Evolutionary conservation across 35 echinoderm and acorn worm species (phyloP).

Genomic region (Heliocidaris erythrogramma): DNA sequence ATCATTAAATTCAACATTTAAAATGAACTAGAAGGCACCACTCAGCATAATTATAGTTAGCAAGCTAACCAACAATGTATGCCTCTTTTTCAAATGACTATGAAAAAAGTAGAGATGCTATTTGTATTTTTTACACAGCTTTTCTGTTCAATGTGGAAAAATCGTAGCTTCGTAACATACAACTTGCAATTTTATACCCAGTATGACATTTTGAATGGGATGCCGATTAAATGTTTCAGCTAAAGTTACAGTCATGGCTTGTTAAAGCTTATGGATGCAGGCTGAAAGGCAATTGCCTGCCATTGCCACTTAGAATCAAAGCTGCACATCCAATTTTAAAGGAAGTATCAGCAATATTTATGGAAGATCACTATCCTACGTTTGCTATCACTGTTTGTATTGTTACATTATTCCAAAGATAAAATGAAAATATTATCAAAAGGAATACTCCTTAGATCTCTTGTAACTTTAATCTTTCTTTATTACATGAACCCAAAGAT

Average conservation of each 20-base stretch:
- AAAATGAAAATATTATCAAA: too few relatives aligned
- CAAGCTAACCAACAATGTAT: background rate
- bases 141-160: background rate
- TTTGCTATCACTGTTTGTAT: background rate
- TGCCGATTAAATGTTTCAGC: background rate
- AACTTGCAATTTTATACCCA: background rate
- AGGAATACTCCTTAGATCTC: too few relatives aligned
- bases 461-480: too few relatives aligned
- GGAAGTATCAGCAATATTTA: background rate
- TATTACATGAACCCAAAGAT: too few relatives aligned
- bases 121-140: background rate
- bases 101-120: background rate
- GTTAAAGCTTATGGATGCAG: background rate
- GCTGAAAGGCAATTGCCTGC: slow-evolving; percentile 8
- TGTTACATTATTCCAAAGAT: background rate
- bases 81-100: too few relatives aligned
- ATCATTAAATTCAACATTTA: background rate
- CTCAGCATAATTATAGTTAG: background rate
- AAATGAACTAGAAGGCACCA: background rate
- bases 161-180: background rate
- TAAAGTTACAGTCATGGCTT: background rate
- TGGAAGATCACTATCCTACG: background rate
- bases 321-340: background rate
- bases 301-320: background rate
- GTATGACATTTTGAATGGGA: background rate